Base-by-base conservation (phyloP, 64 coral and sea anemone species). In the Platygyra sinensis region DNA sequence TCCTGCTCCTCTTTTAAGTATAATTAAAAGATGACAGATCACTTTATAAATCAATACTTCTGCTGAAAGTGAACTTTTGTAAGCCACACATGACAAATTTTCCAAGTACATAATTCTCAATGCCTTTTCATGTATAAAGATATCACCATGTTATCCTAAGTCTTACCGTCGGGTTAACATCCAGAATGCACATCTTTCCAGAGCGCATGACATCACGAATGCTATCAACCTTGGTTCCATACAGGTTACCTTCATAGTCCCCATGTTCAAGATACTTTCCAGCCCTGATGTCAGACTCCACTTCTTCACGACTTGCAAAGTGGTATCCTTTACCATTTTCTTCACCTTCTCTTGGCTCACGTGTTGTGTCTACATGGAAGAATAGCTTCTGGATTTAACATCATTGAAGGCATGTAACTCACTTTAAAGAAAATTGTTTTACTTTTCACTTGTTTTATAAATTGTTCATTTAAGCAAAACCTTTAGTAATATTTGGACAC, bases 101-200 rank as follows among this genome's bases (percentile, higher is more conserved):
- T 57, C 1, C 54, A 57, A 57, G 54, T 13, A 16, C 10, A 57
- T 14, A 57, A 57, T 57, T 57, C 54, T 57, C 54, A 57, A 14
- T 14, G 54, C 54, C 10, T 57, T 9, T 5, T 7, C 42, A 46
- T 46, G 42, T 57, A 57, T 14, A 57, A 57, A 57, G 54, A 57
- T 57, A 16, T 57, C 15, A 57, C 54, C 8, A 16, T 2, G 15
- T 57, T 57, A 57, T 16, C 10, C 54, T 10, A 57, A 46, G 5
- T 57, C 93, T 84, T 82, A 99, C 97, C 78, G 97, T 95, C 46
- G 97, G 94, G 67, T 99, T 95, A 4, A 94, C 88, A 80, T 99
- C 97, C 65, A 99, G 31, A 24, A 99, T 51, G 67, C 97, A 99
- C 97, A 99, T 99, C 86, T 99, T 99, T 15, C 94, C 94, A 10